Percentiles rank a stretch among this genome's conserved stretches.
Conservation (phyloP, 2,888 invertebrate genomes). For the Agrypnus murinus region DNA sequence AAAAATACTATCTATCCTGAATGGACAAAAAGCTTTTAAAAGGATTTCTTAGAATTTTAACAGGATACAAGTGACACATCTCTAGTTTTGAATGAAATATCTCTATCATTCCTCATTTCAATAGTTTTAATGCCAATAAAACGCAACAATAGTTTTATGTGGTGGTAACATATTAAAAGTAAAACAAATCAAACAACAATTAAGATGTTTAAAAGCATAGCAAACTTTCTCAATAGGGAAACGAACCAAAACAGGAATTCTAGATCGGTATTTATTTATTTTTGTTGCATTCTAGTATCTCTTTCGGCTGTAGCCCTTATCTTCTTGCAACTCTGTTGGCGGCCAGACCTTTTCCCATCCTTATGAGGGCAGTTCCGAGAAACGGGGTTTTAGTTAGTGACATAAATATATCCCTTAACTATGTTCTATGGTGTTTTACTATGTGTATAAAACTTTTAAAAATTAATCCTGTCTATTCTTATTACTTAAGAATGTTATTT, state of each 20-base stretch:
- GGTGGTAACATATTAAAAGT: conserved; percentile 1
- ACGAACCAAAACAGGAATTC: conserved; percentile 41
- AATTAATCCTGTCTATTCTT: conserved; percentile 26
- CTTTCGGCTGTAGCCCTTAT: conserved; percentile 51
- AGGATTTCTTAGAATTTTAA: conserved; percentile 42
- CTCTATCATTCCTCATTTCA: conserved; percentile 28
- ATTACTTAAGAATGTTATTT: conserved; percentile 23
- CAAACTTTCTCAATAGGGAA: conserved; percentile 5
- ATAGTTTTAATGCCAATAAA: background rate
- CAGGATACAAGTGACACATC: conserved; percentile 48
- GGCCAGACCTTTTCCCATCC: conserved; percentile 55
- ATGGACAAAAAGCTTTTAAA: conserved; percentile 16
- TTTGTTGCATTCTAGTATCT: conserved; percentile 52
- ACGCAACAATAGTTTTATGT: too few species aligned
- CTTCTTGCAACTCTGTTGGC: conserved; percentile 53
- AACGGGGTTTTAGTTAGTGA: conserved; percentile 52
- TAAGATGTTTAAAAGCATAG: conserved; percentile 24
- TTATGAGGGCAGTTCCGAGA: conserved; percentile 55
- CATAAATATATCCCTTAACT: conserved; percentile 56
- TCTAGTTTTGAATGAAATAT: conserved; percentile 44
- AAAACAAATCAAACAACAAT: conserved; percentile 39
- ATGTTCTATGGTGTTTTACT: conserved; percentile 36
- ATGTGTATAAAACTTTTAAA: conserved; percentile 37
- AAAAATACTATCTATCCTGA: background rate
- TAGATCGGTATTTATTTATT: conserved; percentile 53